These are phyloP conservation scores for Dione vanillae DNA, from an alignment of 2,888 invertebrate genomes.

Conservation along the genomic window DNA sequence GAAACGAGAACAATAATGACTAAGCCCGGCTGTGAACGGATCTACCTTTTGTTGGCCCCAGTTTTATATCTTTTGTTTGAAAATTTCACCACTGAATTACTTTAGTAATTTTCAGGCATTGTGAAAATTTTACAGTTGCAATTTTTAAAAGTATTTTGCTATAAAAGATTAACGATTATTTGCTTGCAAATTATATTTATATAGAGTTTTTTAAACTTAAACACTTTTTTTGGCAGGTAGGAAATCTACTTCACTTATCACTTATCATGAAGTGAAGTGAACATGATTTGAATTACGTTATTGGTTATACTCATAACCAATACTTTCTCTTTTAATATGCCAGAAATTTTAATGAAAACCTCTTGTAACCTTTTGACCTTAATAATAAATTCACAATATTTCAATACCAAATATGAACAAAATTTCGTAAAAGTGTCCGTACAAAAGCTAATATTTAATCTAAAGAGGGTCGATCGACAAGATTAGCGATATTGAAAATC, in stretches of 20 bases:
- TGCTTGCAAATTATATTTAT: too few species aligned
- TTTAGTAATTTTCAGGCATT: constrained; percentile 6
- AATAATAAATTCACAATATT: neutral
- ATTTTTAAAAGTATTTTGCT: neutral
- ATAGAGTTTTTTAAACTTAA: too few species aligned
- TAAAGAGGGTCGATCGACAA: constrained; percentile 5
- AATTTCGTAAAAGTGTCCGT: neutral
- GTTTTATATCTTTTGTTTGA: constrained; percentile 17
- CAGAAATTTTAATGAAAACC: neutral
- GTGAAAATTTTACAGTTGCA: neutral
- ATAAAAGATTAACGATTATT: neutral
- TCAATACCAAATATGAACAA: neutral
- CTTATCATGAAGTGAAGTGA: too few species aligned
- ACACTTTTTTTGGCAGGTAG: too few species aligned
- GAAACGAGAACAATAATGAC: constrained; percentile 42
- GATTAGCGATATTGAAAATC: constrained; percentile 19
- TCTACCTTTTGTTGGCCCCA: constrained; percentile 6
- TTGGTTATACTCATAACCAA: too few species aligned
- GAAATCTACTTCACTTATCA: too few species aligned
- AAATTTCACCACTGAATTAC: constrained; percentile 7
- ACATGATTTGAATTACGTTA: too few species aligned
- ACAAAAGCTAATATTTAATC: neutral
- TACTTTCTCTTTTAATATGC: neutral
- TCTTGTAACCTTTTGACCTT: too few species aligned
- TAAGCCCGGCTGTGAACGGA: constrained; percentile 23